Conservation (phyloP, 2,113 vertebrate genomes). For the Pituophis catenifer region DNA sequence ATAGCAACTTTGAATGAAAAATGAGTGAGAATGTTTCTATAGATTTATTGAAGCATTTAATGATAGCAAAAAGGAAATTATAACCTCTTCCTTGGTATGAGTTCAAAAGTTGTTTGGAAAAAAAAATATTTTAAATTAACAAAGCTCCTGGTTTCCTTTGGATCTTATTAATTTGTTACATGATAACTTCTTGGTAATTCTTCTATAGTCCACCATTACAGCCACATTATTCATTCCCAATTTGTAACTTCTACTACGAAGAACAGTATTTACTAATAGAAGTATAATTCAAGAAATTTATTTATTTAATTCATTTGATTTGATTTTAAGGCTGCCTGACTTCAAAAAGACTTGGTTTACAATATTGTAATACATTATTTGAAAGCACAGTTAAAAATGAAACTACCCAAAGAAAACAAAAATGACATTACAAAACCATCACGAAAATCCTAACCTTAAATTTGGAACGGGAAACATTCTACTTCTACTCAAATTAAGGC, state of each 20-base stretch:
- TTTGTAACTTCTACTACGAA: not conserved
- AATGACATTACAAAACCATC: not conserved
- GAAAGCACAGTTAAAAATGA: not conserved
- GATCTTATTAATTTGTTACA: not conserved
- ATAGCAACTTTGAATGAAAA: not conserved
- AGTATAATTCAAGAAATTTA: not conserved
- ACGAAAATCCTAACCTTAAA: not conserved
- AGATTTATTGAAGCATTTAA: not conserved
- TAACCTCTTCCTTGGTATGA: accelerated
- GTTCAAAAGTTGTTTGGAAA: not conserved
- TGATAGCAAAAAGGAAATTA: not conserved
- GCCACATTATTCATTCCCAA: not conserved
- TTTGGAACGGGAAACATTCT: not conserved
- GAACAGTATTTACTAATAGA: not conserved
- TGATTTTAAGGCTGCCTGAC: not conserved
- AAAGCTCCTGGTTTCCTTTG: not conserved
- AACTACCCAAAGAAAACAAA: not conserved
- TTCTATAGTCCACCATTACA: not conserved
- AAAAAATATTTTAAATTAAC: not conserved
- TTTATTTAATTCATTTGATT: not conserved
- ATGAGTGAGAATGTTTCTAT: not conserved
- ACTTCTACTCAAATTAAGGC: not conserved
- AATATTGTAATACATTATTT: too few species aligned
- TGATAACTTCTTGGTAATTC: not conserved
- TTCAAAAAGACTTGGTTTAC: not conserved